These are phyloP conservation scores for Forficula auricularia DNA, from an alignment of 1,140 invertebrate genomes.

Conservation along the genomic window DNA sequence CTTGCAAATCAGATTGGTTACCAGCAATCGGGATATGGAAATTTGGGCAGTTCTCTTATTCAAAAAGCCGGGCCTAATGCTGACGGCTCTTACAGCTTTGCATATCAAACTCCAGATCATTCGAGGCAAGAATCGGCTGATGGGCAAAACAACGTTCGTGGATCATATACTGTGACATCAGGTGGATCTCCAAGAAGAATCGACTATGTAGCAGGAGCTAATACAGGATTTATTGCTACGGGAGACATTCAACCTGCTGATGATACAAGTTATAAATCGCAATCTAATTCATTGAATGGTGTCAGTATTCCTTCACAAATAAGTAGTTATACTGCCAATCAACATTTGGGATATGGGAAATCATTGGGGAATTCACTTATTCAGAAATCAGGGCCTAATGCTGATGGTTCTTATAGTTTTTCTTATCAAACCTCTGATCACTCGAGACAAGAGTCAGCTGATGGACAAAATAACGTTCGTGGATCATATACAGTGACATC, in stretches of 20 bases:
- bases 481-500: conserved; percentile 13
- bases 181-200: conserved; percentile 10
- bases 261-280: background rate
- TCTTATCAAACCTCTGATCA: conserved; percentile 13
- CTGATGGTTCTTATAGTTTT: conserved; percentile 17
- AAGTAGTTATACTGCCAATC: too few relatives aligned
- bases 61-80: background rate
- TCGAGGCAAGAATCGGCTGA: conserved; percentile 15
- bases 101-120: conserved; percentile 14
- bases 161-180: conserved; percentile 13
- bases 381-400: background rate
- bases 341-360: too few relatives aligned
- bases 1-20: too few relatives aligned
- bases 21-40: too few relatives aligned
- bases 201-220: conserved; percentile 12
- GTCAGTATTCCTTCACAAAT: too few relatives aligned
- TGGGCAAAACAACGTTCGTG: conserved; percentile 15
- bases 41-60: too few relatives aligned
- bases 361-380: background rate
- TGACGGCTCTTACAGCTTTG: conserved; percentile 17
- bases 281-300: too few relatives aligned
- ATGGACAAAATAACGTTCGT: conserved; percentile 15
- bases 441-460: conserved; percentile 14
- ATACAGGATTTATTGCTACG: conserved; percentile 12
- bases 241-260: conserved; percentile 9